Evolutionary conservation across 92 coral and sea anemone genomes (phyloP).

Genomic region (Parazoanthus darwini): DNA sequence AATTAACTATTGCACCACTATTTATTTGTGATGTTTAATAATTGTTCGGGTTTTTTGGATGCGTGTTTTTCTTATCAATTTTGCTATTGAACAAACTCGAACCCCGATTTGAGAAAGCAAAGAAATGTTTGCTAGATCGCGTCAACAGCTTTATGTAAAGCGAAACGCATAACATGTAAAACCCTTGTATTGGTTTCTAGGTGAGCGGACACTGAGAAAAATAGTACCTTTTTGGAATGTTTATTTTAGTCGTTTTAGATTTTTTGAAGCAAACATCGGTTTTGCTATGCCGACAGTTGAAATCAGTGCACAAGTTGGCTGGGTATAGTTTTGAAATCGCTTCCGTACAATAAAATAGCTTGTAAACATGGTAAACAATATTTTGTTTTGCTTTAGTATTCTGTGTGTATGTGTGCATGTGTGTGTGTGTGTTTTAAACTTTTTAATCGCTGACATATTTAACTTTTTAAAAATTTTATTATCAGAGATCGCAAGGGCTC

Average conservation of each 20-base stretch:
- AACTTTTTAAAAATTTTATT: too few relatives aligned
- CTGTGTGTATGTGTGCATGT: too few relatives aligned
- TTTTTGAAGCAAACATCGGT: too few relatives aligned
- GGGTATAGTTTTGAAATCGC: too few relatives aligned
- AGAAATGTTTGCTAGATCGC: neutral
- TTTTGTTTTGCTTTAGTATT: too few relatives aligned
- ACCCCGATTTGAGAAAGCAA: neutral
- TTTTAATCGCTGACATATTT: too few relatives aligned
- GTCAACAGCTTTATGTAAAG: neutral
- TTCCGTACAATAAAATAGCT: too few relatives aligned
- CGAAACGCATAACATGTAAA: neutral
- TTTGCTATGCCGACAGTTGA: too few relatives aligned
- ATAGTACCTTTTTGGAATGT: neutral
- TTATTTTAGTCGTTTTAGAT: neutral
- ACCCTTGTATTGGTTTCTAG: neutral
- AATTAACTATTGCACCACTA: neutral
- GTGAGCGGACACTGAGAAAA: neutral
- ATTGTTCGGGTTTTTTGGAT: neutral
- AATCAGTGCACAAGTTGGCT: too few relatives aligned
- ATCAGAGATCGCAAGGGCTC: too few relatives aligned
- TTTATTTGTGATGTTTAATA: neutral
- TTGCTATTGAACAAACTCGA: neutral
- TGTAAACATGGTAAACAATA: too few relatives aligned
- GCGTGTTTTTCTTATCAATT: neutral
- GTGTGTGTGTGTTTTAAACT: too few relatives aligned